Percentiles rank a stretch among this genome's conserved stretches.
Evolutionary conservation across 2,888 invertebrate genomes (phyloP).

Genomic region (Lasioglossum pauxillum): DNA sequence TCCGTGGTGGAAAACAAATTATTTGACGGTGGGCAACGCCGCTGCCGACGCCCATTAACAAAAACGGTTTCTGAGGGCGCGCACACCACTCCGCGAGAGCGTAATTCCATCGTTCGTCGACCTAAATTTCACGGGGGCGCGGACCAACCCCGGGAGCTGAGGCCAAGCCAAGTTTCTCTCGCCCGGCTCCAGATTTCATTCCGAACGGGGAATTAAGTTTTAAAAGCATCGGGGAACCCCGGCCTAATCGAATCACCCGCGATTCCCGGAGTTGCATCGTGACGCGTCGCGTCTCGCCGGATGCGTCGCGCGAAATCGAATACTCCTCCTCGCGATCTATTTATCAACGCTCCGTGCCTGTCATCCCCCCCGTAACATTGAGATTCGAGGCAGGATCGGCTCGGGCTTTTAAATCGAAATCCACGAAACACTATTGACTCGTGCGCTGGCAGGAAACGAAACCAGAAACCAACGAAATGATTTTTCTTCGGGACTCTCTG

Average conservation of each 20-base stretch:
- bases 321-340: constrained; percentile 47
- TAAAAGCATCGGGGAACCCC: constrained; percentile 39
- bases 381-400: constrained; percentile 4
- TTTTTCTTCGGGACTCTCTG: background rate
- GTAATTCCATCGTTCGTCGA: constrained; percentile 29
- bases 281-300: constrained; percentile 44
- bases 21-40: background rate
- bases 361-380: constrained; percentile 10
- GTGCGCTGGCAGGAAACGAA: too few relatives aligned
- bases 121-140: constrained; percentile 37
- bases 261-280: constrained; percentile 33
- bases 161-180: background rate
- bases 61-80: constrained; percentile 2
- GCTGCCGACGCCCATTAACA: constrained; percentile 9
- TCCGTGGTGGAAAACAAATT: constrained; percentile 13
- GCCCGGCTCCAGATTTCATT: constrained; percentile 40
- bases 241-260: constrained; percentile 53
- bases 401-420: constrained; percentile 2
- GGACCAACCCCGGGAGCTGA: background rate
- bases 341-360: constrained; percentile 34
- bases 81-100: background rate
- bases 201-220: constrained; percentile 51
- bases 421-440: background rate
- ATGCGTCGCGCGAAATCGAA: constrained; percentile 47
- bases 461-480: background rate